Base-by-base conservation (phyloP, 2,797 vertebrate species). In the Octomys mimax region DNA sequence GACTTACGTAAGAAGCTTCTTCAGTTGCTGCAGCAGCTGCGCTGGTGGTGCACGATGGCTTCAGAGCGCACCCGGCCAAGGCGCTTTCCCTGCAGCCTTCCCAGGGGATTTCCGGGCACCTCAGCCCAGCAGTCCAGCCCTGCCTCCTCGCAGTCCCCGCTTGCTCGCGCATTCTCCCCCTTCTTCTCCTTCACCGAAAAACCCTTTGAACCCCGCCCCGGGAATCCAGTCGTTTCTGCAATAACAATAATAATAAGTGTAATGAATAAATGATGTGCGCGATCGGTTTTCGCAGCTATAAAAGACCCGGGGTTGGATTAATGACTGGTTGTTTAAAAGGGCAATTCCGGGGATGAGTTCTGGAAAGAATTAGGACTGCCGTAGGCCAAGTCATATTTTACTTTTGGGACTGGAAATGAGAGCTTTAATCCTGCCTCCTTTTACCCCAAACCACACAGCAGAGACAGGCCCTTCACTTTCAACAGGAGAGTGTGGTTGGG, bases 1-100 rank as follows among this genome's bases (percentile, higher is more conserved):
- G 97, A 92, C 98, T 99, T 98, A 98, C 97, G 95, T 98, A 98
- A 98, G 98, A 96, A 98, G 97, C 97, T 97, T 97, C 96, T 96
- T 97, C 64, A 64, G 96, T 97, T 97, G 92, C 97, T 92, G 97
- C 97, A 89, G 98, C 97, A 98, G 97, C 97, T 97, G 96, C 95
- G 91, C 96, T 31, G 64, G 97, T 80, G 96, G 97, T 80, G 96
- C 61, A 82, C 79, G 70, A 97, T 94, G 97, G 93, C 96, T 39
- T 8, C 59, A 46, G 42, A 94, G 84, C 33, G 68, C 14, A 22
- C 28, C 52, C 26, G 75, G 86, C 42, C 62, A 84, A 87, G 88
- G 89, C 92, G 94, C 96, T 88, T 95, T 95, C 54, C 14, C 42
- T 59, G 96, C 94, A 71, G 84, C 87, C 89, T 97, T 97, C 95